Conservation (phyloP, 1,140 invertebrate genomes). For the Heliothis subflexa region DNA sequence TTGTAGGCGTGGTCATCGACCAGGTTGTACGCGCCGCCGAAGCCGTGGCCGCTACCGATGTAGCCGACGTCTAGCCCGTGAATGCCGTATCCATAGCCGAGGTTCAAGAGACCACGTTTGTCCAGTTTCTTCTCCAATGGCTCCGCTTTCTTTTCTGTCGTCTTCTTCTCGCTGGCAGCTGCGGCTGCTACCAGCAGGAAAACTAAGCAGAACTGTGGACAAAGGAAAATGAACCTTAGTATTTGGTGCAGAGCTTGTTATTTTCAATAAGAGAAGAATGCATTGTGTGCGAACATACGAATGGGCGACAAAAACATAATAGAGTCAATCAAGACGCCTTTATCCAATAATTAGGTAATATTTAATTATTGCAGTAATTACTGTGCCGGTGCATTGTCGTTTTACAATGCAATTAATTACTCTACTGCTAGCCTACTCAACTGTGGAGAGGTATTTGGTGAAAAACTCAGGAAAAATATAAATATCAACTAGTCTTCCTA, state of each 20-base stretch:
- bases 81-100: slow-evolving; percentile 88
- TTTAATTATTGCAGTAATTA: slow-evolving; percentile 5
- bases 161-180: slow-evolving; percentile 88
- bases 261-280: not conserved
- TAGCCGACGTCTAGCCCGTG: slow-evolving; percentile 88
- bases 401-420: not conserved
- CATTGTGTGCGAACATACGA: not conserved
- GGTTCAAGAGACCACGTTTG: slow-evolving; percentile 87
- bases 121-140: slow-evolving; percentile 87
- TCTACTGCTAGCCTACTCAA: not conserved
- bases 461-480: not conserved
- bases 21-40: slow-evolving; percentile 88
- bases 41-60: slow-evolving; percentile 88
- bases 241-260: not conserved
- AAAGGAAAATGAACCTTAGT: slow-evolving; percentile 47
- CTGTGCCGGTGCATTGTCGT: not conserved
- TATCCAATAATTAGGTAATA: not conserved
- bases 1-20: slow-evolving; percentile 84
- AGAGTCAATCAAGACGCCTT: not conserved
- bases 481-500: not conserved
- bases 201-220: slow-evolving; percentile 89
- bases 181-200: slow-evolving; percentile 90
- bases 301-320: not conserved
- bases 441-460: slow-evolving; percentile 14
- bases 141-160: slow-evolving; percentile 87